Percentiles rank a stretch among this genome's conserved stretches.
Conservation (phyloP, 2,797 vertebrate genomes). For the Falco peregrinus region DNA sequence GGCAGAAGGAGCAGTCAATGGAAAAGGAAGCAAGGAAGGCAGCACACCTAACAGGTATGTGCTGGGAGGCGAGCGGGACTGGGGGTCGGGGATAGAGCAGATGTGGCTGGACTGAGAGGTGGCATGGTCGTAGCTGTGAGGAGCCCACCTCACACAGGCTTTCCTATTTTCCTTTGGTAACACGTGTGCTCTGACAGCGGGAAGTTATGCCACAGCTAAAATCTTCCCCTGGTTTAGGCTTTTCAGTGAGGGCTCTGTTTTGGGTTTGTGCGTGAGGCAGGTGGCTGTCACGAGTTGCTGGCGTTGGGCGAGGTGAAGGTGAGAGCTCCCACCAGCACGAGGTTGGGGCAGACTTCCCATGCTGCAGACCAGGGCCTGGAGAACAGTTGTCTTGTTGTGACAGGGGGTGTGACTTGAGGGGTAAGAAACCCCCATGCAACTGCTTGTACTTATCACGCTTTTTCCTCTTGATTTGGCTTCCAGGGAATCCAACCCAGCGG, state of each 20-base stretch:
- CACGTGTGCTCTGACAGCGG: fast-evolving
- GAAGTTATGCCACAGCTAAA: not conserved
- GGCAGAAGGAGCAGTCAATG: not conserved
- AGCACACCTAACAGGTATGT: constrained; percentile 88
- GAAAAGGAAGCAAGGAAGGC: constrained; percentile 67
- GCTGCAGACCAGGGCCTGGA: not conserved
- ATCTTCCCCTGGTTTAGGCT: not conserved
- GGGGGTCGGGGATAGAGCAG: not conserved
- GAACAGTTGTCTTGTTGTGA: not conserved
- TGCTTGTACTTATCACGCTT: not conserved
- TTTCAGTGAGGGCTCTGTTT: not conserved
- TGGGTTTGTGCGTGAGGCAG: not conserved
- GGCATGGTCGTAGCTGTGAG: fast-evolving
- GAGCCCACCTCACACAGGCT: not conserved
- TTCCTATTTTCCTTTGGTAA: not conserved
- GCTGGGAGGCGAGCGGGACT: not conserved
- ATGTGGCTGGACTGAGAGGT: too few species aligned
- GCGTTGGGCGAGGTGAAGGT: fast-evolving
- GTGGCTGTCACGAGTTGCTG: not conserved
- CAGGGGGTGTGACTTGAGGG: not conserved
- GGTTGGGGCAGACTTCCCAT: not conserved
- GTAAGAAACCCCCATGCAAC: not conserved
- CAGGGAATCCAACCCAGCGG: constrained; percentile 69
- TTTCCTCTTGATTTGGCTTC: not conserved
- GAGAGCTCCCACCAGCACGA: fast-evolving